Base-by-base conservation (phyloP, 1,140 invertebrate genomes). In the Drosophila ogumai region DNA sequence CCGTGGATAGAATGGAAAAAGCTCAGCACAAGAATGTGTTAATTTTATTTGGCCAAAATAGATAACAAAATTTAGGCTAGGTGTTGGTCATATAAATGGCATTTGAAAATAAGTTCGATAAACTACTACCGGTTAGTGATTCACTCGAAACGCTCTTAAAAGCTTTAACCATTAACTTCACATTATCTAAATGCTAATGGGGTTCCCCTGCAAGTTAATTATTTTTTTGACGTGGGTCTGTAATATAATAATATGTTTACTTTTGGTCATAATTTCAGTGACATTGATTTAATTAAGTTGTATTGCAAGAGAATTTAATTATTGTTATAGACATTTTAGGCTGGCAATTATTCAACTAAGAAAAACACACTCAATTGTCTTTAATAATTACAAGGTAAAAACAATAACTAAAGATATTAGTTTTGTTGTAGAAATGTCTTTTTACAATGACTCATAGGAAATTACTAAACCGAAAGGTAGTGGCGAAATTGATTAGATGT, bases 91-190 rank as follows among this genome's bases (percentile, higher is more conserved):
- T 36, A 41, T 12, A 43, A 32, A 25, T 59, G 36, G 34, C 6
- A 60, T 28, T 12, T 15, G 43, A 6, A 31, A 36, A 52, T 36
- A 3, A 44, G 31, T n/a, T 49, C 47, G 59, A 64, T 64, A 66
- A n/a, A 47, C 44, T 64, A 64, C 36, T 64, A 64, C 58, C 59
- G 19, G 64, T 44, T 66, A 19, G 47, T 69, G 66, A 69, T 12
- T 71, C 67, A 68, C 3, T 36, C 4, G 7, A 38, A 25, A 4
- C 5, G 22, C 52, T 32, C 34, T n/a, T 17, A 6, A n/a, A 12
- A 46, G n/a, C 40, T 15, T 34, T 15, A 19, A 54, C 22, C 31
- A 61, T 28, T 61, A 55, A 55, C 22, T 38, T 57, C 9, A 56
- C 52, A 40, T n/a, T 56, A 57, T n/a, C 17, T n/a, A 12, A 40